A percentile compares a stretch with the other conserved stretches of the same genome.
Conservation (phyloP, 2,113 vertebrate genomes). For the Pseudolaguvia tuberculata region DNA sequence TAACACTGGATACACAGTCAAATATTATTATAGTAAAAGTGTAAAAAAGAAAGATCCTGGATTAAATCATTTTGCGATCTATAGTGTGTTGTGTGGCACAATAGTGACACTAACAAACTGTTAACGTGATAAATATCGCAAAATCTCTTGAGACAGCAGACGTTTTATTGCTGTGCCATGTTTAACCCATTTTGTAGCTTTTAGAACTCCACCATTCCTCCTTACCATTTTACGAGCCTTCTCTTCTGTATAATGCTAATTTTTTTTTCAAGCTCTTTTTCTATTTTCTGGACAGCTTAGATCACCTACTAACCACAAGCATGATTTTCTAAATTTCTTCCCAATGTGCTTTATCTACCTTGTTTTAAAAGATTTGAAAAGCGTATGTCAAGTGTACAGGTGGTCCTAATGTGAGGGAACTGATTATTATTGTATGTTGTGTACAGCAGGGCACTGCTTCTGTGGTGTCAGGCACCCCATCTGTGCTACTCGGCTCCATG, state of each 20-base stretch:
- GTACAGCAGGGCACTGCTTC: constrained; percentile 64
- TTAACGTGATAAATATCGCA: too few relatives aligned
- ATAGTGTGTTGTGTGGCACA: too few relatives aligned
- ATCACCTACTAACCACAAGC: constrained; percentile 33
- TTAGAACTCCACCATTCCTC: background rate
- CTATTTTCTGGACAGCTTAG: constrained; percentile 21
- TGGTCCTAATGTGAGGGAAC: constrained; percentile 7
- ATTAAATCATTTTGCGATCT: too few relatives aligned
- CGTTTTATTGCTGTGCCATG: too few relatives aligned
- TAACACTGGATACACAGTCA: too few relatives aligned
- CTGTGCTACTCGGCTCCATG: constrained; percentile 80
- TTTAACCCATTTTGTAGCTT: background rate
- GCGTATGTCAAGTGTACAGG: constrained; percentile 7
- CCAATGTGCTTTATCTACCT: constrained; percentile 14
- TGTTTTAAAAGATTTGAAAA: constrained; percentile 1
- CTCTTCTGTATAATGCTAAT: background rate
- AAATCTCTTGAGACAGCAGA: too few relatives aligned
- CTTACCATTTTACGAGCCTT: background rate
- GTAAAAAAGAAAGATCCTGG: too few relatives aligned
- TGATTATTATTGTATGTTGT: constrained; percentile 38
- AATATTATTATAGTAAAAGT: too few relatives aligned
- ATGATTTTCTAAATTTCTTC: constrained; percentile 28
- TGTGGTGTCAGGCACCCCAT: constrained; percentile 57
- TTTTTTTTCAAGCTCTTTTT: constrained; percentile 23
- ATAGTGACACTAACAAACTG: too few relatives aligned